Evolutionary conservation across 2,113 vertebrate species (phyloP), one percentile per base, ranked within the genome.

Genomic region (Oophaga pumilio): DNA sequence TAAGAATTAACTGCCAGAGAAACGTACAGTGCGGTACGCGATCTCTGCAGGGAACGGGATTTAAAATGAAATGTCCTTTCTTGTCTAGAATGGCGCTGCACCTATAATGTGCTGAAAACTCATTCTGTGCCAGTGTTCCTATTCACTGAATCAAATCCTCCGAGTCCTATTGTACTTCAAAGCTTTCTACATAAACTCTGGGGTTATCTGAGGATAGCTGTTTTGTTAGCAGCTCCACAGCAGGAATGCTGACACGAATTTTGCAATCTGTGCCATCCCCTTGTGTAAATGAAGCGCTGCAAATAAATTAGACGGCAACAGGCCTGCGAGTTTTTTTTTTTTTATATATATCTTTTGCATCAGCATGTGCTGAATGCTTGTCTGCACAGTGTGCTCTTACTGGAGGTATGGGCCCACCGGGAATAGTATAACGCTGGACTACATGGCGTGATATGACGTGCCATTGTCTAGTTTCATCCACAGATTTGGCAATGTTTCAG

Each of bases 241-340:
- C 80, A 83, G 81, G 87, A 88, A 84, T 88, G 87, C 87, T 83
- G 87, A 88, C 87, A 76, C 18, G 71, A 68, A 83, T 68, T 83
- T 84, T 88, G 86, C 86, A 83, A 83, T 88, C 80, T 83, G 81
- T 82, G 86, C 79, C 69, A 69, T 64, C 57, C 64, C 71, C 86
- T 83, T 64, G 71, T 84, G 87, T 84, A 88, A 83, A 88, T 77
- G 80, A 77, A 77, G 28, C 24, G 57, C 68, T 64, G 86, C 86
- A 82, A 26, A 68, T 83, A 84, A 83, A 84, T 68, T 76, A 76
- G 81, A 68, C 71, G 50, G 69, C 73, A 83, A 60, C 69, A 83
- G 86, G 43, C 52, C 56, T 12, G 18, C 17, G 69, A 26, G n/a
- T 68, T 28, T 66, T 66, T 86, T 74, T 78, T 59, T 28, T 73